phyloP scores from a whole-genome alignment of 2,888 invertebrate genomes.

The Formica aserva region DNA sequence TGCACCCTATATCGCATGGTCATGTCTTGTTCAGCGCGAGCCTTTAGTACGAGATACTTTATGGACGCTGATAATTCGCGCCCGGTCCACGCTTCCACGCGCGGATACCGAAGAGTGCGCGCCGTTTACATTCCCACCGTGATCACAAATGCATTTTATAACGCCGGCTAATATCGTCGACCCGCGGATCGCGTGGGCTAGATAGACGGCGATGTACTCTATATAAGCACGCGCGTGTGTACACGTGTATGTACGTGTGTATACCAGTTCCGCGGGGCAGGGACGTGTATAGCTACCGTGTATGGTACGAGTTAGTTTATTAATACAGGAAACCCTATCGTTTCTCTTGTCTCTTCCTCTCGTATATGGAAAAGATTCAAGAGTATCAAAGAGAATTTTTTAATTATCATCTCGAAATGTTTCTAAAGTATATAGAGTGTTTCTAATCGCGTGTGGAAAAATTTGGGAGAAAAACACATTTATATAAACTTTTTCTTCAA shows the following conservation, averaged over 20 bases:
- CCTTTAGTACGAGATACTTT: constrained; percentile 72
- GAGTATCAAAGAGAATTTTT: neutral
- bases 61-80: constrained; percentile 74
- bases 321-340: neutral
- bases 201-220: constrained; percentile 63
- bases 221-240: neutral
- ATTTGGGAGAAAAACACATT: too few relatives aligned
- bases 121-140: constrained; percentile 75
- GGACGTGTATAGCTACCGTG: constrained; percentile 31
- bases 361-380: neutral
- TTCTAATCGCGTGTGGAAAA: too few relatives aligned
- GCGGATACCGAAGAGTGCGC: constrained; percentile 64
- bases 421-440: too few relatives aligned
- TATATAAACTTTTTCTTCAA: too few relatives aligned
- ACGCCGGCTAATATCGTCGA: constrained; percentile 73
- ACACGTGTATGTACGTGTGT: constrained; percentile 40
- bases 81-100: constrained; percentile 45
- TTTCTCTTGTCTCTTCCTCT: neutral
- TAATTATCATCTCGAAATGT: neutral
- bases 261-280: constrained; percentile 72
- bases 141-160: constrained; percentile 77
- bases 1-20: constrained; percentile 64
- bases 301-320: constrained; percentile 5
- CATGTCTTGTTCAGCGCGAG: constrained; percentile 74
- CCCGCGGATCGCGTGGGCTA: constrained; percentile 74